A percentile compares a stretch with the other conserved stretches of the same genome.
These are phyloP conservation scores for Plusia festucae DNA, from an alignment of 2,888 invertebrate species.

Conservation along the genomic window DNA sequence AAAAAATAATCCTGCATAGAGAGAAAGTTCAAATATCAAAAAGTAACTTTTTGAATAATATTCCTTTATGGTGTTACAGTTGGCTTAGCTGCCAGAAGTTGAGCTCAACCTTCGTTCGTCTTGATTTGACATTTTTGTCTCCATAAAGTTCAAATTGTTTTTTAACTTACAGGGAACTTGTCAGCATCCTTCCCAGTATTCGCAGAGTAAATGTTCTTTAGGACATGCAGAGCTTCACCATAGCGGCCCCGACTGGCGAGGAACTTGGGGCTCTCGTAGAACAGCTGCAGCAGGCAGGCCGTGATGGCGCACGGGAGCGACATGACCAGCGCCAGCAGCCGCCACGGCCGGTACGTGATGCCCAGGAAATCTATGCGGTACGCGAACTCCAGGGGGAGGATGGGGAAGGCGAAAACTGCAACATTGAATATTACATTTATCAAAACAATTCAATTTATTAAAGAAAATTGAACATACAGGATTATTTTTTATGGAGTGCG, in stretches of 20 bases:
- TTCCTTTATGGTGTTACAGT: too few relatives aligned
- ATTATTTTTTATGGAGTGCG: too few relatives aligned
- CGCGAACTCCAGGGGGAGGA: slow-evolving; percentile 90
- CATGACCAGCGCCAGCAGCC: slow-evolving; percentile 92
- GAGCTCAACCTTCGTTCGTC: too few relatives aligned
- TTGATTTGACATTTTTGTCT: too few relatives aligned
- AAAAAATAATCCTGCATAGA: too few relatives aligned
- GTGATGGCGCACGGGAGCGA: slow-evolving; percentile 91
- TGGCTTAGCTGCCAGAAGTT: too few relatives aligned
- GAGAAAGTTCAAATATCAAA: too few relatives aligned
- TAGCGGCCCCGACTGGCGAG: slow-evolving; percentile 89
- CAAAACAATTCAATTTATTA: too few relatives aligned
- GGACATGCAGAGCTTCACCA: slow-evolving; percentile 88
- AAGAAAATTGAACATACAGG: too few relatives aligned
- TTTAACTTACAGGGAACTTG: slow-evolving; percentile 76
- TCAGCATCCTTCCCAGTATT: slow-evolving; percentile 78
- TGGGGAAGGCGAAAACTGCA: slow-evolving; percentile 91
- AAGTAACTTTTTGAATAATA: too few relatives aligned
- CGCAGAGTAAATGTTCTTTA: slow-evolving; percentile 78
- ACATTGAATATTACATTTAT: slow-evolving; percentile 7
- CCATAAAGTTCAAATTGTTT: neutral
- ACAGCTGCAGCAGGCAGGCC: slow-evolving; percentile 87
- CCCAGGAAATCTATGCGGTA: slow-evolving; percentile 82
- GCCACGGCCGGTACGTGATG: slow-evolving; percentile 92
- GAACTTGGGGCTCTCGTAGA: slow-evolving; percentile 95